Conservation (phyloP, 1,140 invertebrate species). For the Drosophila funebris region DNA sequence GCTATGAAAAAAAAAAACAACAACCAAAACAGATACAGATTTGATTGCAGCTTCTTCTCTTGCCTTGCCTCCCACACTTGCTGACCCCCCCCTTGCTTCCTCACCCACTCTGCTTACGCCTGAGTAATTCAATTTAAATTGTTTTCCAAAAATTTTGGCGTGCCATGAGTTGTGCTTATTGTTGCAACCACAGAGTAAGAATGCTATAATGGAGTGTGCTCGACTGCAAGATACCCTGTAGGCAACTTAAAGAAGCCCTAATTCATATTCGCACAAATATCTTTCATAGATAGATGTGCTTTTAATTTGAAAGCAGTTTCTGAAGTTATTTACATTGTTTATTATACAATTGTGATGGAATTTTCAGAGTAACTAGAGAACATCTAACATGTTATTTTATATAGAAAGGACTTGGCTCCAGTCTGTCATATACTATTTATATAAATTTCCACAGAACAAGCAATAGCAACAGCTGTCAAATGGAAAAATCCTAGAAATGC, state of each 20-base stretch:
- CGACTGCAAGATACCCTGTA: neutral
- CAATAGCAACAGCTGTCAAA: conserved; percentile 27
- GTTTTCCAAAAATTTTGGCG: conserved; percentile 61
- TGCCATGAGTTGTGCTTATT: conserved; percentile 42
- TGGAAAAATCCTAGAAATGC: conserved; percentile 23
- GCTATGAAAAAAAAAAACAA: conserved; percentile 28
- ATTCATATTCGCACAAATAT: too few species aligned
- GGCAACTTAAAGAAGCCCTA: neutral
- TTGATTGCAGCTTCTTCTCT: conserved; percentile 11
- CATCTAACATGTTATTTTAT: too few species aligned
- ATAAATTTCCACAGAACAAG: neutral
- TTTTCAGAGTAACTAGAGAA: too few species aligned
- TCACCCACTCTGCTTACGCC: neutral
- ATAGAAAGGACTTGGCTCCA: too few species aligned
- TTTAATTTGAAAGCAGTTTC: too few species aligned
- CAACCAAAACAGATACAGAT: conserved; percentile 33
- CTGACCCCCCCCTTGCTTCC: neutral
- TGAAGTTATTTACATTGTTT: too few species aligned
- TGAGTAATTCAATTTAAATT: conserved; percentile 59
- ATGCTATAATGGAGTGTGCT: neutral
- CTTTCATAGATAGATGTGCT: too few species aligned
- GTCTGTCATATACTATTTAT: neutral
- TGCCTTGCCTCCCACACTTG: neutral
- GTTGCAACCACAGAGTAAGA: conserved; percentile 15
- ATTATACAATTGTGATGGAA: neutral